Percentiles rank a stretch among this genome's conserved stretches.
Conservation (phyloP, 1,140 invertebrate genomes). For the Polypedilum vanderplanki region DNA sequence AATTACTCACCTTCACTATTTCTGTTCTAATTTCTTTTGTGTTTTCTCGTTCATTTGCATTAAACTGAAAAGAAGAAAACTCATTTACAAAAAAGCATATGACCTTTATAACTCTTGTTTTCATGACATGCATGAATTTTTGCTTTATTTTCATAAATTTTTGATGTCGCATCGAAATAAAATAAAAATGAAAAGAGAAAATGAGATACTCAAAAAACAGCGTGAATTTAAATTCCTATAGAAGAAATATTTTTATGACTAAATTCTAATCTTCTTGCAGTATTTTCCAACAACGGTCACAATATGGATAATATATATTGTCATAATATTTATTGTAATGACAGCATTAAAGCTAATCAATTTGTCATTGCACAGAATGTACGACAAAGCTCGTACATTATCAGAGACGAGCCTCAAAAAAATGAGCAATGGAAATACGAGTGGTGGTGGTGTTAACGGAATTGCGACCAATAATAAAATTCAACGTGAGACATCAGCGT, state of each 20-base stretch:
- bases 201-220: background rate
- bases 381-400: constrained; percentile 70
- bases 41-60: too few species aligned
- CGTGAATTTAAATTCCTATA: background rate
- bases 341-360: constrained; percentile 81
- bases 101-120: too few species aligned
- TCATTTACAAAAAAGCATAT: too few species aligned
- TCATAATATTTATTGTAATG: constrained; percentile 72
- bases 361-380: constrained; percentile 86
- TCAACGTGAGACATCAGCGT: constrained; percentile 12
- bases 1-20: constrained; percentile 10
- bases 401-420: constrained; percentile 42
- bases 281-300: constrained; percentile 76
- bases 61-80: too few species aligned
- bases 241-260: background rate
- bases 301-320: constrained; percentile 83
- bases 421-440: constrained; percentile 27
- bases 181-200: background rate
- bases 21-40: background rate
- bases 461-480: constrained; percentile 33
- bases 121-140: too few species aligned
- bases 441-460: background rate
- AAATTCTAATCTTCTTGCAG: constrained; percentile 51
- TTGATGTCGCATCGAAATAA: too few species aligned
- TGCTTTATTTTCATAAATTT: too few species aligned